These are phyloP conservation scores for Globia sparganii DNA, from an alignment of 2,888 invertebrate genomes.

Conservation along the genomic window DNA sequence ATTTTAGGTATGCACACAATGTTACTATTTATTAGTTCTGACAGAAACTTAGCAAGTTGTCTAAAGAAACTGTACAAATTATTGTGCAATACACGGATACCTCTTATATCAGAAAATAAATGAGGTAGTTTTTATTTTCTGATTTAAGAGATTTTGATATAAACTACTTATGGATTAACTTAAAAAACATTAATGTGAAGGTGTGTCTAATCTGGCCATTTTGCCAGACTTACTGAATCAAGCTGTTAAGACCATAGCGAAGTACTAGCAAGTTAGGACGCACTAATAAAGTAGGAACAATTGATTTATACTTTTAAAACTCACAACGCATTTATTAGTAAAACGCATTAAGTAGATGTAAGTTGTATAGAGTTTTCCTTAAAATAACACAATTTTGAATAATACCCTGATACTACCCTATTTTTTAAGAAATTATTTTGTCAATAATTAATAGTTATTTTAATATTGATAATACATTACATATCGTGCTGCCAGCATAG, in stretches of 20 bases:
- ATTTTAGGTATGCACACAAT: constrained; percentile 2
- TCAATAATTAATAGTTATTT: background rate
- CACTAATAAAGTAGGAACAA: background rate
- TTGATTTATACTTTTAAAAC: constrained; percentile 18
- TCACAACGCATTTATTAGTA: constrained; percentile 55
- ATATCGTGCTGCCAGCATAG: constrained; percentile 28
- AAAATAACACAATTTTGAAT: background rate
- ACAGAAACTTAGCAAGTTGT: background rate
- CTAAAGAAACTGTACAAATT: background rate
- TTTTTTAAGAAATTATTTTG: background rate
- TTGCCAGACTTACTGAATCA: background rate
- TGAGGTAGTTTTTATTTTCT: too few relatives aligned
- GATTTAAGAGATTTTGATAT: too few relatives aligned
- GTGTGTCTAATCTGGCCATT: background rate
- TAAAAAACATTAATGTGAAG: background rate
- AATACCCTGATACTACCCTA: background rate
- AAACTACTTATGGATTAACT: background rate
- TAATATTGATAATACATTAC: constrained; percentile 14
- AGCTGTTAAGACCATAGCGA: background rate
- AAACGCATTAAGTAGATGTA: constrained; percentile 18
- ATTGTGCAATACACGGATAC: background rate
- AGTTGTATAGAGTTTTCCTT: constrained; percentile 2
- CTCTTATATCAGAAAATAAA: background rate
- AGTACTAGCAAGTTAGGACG: background rate
- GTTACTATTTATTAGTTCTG: background rate